phyloP scores from a whole-genome alignment of 2,113 vertebrate species.

The Pleuronectes platessa region DNA sequence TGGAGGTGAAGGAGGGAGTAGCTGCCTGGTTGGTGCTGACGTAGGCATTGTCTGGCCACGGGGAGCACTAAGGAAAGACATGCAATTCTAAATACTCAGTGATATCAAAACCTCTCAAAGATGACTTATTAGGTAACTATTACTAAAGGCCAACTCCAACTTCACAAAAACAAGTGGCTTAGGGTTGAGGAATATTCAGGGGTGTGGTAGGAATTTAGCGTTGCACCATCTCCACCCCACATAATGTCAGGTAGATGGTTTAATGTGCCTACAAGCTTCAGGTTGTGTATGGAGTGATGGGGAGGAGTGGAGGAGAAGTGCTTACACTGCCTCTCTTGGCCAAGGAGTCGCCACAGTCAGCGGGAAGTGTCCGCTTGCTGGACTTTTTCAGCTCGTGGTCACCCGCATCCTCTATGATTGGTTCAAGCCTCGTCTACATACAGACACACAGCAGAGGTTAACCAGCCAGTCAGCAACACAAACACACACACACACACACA shows the following conservation, averaged over 20 bases:
- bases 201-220: slow-evolving; percentile 16
- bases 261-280: not conserved
- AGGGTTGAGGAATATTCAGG: slow-evolving; percentile 16
- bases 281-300: slow-evolving; percentile 66
- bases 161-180: slow-evolving; percentile 12
- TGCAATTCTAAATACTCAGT: not conserved
- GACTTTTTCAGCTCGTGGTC: slow-evolving; percentile 99
- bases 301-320: slow-evolving; percentile 73
- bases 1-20: slow-evolving; percentile 87
- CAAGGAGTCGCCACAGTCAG: slow-evolving; percentile 99
- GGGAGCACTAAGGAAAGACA: slow-evolving; percentile 86
- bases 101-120: not conserved
- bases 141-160: not conserved
- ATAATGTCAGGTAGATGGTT: slow-evolving; percentile 17
- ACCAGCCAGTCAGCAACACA: slow-evolving; percentile 11
- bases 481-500: slow-evolving; percentile 16
- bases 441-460: slow-evolving; percentile 73
- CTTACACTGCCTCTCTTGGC: slow-evolving; percentile 99
- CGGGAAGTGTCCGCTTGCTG: slow-evolving; percentile 98
- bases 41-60: slow-evolving; percentile 91
- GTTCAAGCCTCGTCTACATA: slow-evolving; percentile 97
- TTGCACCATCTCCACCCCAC: slow-evolving; percentile 4
- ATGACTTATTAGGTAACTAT: not conserved
- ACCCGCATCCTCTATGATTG: slow-evolving; percentile 97
- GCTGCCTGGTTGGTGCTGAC: slow-evolving; percentile 88